Evolutionary conservation across 1,140 invertebrate genomes (phyloP).

Genomic region (Hetaerina americana): DNA sequence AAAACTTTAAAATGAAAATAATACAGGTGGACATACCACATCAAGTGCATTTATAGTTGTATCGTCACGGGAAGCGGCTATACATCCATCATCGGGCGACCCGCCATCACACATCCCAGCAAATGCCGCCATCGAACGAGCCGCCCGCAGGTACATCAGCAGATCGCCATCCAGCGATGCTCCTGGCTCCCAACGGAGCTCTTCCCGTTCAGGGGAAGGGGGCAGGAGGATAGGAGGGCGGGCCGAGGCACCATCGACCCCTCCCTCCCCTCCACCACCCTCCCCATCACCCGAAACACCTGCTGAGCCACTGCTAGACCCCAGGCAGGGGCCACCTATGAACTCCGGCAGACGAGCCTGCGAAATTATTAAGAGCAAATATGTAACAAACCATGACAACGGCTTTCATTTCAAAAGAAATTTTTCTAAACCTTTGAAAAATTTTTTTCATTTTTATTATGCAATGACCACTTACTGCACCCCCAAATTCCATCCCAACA

Average conservation of each 20-base stretch:
- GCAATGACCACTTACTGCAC: too few relatives aligned
- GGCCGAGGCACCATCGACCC: neutral
- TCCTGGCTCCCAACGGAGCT: constrained; percentile 83
- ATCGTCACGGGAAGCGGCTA: constrained; percentile 90
- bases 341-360: neutral
- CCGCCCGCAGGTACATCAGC: constrained; percentile 92
- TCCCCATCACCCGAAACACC: neutral
- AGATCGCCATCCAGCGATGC: constrained; percentile 86
- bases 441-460: too few relatives aligned
- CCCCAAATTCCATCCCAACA: too few relatives aligned
- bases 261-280: neutral
- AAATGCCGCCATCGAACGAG: constrained; percentile 90
- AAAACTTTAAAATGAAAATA: constrained; percentile 3
- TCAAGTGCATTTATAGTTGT: constrained; percentile 96
- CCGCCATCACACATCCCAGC: constrained; percentile 96
- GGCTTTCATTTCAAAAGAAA: too few relatives aligned
- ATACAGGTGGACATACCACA: constrained; percentile 49
- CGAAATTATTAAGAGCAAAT: too few relatives aligned
- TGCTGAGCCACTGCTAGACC: neutral
- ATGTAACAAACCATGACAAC: too few relatives aligned
- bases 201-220: constrained; percentile 49
- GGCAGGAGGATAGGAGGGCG: neutral
- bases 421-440: too few relatives aligned
- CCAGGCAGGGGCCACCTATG: neutral
- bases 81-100: constrained; percentile 89